Evolutionary conservation across 1,140 invertebrate species (phyloP).

Genomic region (Thaumetopoea pityocampa): DNA sequence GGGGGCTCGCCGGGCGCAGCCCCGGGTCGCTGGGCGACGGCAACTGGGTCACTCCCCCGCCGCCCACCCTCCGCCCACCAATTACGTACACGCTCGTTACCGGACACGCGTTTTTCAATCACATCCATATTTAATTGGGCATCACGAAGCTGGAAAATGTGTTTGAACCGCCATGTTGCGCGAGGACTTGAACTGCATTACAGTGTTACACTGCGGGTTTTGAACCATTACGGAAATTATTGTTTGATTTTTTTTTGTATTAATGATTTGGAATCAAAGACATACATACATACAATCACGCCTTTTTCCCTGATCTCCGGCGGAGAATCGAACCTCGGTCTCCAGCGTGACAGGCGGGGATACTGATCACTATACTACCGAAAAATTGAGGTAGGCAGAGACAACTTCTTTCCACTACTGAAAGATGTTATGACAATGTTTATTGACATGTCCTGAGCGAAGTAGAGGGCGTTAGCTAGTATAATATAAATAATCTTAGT

Average conservation of each 20-base stretch:
- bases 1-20: slow-evolving; percentile 31
- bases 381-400: no score
- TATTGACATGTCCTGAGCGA: no score
- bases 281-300: no score
- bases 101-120: slow-evolving; percentile 76
- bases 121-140: slow-evolving; percentile 75
- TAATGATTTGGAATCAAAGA: no score
- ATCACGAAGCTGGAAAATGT: slow-evolving; percentile 67
- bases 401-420: no score
- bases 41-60: slow-evolving; percentile 71
- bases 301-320: no score
- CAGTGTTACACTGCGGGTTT: slow-evolving; percentile 14
- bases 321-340: no score
- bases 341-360: no score
- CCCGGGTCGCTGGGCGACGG: slow-evolving; percentile 65
- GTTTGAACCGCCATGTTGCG: slow-evolving; percentile 61
- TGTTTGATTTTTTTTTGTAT: slow-evolving; percentile 2
- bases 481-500: no score
- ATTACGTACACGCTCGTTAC: slow-evolving; percentile 75
- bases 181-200: slow-evolving; percentile 47
- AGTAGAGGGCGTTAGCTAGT: no score
- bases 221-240: slow-evolving; percentile 4
- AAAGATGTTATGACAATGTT: no score
- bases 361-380: no score
- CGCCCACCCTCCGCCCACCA: slow-evolving; percentile 56